Percentiles rank a stretch among this genome's conserved stretches.
These are phyloP conservation scores for Oxycera nigricornis DNA, from an alignment of 2,888 invertebrate species.

Conservation along the genomic window DNA sequence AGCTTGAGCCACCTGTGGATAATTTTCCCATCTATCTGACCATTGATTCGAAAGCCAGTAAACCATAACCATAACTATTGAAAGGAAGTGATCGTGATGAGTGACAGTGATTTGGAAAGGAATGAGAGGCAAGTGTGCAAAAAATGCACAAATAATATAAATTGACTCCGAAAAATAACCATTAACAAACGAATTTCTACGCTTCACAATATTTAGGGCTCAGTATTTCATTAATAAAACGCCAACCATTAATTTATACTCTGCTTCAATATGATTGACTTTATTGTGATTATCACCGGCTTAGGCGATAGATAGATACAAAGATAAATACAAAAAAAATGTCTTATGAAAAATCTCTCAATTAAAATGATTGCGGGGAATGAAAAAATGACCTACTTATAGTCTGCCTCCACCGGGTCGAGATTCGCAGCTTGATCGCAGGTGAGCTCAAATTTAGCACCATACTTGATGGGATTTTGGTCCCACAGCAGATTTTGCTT, in stretches of 20 bases:
- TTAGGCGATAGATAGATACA: neutral
- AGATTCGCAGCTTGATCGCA: neutral
- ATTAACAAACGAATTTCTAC: too few relatives aligned
- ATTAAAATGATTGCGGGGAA: constrained; percentile 3
- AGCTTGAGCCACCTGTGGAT: too few relatives aligned
- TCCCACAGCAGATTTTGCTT: neutral
- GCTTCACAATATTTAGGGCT: too few relatives aligned
- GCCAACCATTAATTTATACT: neutral
- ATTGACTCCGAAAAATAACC: too few relatives aligned
- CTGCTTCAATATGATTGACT: neutral
- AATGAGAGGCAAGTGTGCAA: too few relatives aligned
- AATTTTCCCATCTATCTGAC: too few relatives aligned
- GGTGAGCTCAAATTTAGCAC: neutral
- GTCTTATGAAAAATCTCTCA: neutral
- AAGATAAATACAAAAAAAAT: neutral
- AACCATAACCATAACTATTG: too few relatives aligned
- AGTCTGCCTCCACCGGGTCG: neutral
- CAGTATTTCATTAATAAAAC: too few relatives aligned
- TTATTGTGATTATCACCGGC: neutral
- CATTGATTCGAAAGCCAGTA: too few relatives aligned
- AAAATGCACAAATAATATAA: too few relatives aligned
- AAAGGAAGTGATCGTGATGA: too few relatives aligned
- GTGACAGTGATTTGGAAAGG: too few relatives aligned
- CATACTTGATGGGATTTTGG: neutral
- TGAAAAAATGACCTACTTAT: constrained; percentile 14